Evolutionary conservation across 2,797 vertebrate species (phyloP).

Genomic region (Psittacula echo): DNA sequence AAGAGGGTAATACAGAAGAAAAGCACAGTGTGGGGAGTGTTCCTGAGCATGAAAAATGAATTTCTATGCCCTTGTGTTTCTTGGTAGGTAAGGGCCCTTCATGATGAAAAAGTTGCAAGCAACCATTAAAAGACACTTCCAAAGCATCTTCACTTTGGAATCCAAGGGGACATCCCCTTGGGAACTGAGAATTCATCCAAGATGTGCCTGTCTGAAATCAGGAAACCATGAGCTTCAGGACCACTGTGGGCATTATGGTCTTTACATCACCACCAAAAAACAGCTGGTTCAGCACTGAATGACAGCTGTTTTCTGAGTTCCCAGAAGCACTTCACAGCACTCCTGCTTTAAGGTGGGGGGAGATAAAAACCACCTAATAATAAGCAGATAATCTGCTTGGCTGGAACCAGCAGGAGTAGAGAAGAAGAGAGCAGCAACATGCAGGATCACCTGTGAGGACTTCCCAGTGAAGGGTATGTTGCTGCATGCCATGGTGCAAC

Average conservation of each 20-base stretch:
- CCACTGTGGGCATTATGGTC: accelerated
- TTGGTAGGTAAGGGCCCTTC: neutral
- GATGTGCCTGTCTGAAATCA: neutral
- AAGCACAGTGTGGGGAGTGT: neutral
- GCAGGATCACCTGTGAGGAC: neutral
- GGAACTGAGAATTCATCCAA: neutral
- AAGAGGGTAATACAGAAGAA: neutral
- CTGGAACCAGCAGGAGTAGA: neutral
- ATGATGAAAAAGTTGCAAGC: neutral
- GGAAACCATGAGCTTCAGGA: neutral
- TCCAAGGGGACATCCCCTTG: neutral
- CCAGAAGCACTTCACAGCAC: neutral
- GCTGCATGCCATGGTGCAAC: neutral
- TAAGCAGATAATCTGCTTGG: neutral
- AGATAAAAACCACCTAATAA: neutral
- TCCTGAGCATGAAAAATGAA: neutral
- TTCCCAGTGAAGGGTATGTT: neutral
- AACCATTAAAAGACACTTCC: neutral
- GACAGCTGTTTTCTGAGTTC: neutral
- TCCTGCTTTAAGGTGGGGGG: neutral
- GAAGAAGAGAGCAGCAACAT: neutral
- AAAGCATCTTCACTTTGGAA: neutral
- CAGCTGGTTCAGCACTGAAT: neutral
- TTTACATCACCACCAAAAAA: neutral
- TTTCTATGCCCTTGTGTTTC: neutral